Percentiles rank a stretch among this genome's conserved stretches.
Conservation (phyloP, 2,888 invertebrate genomes). For the Matsumyia berberina region DNA sequence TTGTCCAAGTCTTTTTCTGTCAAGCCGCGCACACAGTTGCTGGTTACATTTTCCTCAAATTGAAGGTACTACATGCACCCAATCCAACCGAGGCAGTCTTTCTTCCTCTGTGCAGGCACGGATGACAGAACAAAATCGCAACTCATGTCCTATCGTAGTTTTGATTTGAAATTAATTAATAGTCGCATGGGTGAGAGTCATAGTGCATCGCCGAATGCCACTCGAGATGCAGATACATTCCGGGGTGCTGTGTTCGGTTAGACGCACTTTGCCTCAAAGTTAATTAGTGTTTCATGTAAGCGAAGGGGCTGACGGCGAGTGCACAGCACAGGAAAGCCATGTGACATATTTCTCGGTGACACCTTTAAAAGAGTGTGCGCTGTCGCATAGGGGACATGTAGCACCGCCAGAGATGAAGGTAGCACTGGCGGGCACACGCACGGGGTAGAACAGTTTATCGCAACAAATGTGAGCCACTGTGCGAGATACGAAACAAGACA, state of each 20-base stretch:
- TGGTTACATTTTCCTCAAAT: constrained; percentile 51
- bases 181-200: constrained; percentile 73
- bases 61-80: constrained; percentile 3
- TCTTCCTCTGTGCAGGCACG: constrained; percentile 16
- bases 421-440: constrained; percentile 55
- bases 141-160: constrained; percentile 65
- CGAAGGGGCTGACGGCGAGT: background rate
- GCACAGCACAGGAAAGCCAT: constrained; percentile 26
- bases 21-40: constrained; percentile 51
- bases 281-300: constrained; percentile 59
- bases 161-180: constrained; percentile 76
- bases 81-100: background rate
- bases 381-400: background rate
- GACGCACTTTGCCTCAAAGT: constrained; percentile 62
- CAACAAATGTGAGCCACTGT: constrained; percentile 38
- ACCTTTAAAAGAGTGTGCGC: constrained; percentile 40
- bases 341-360: constrained; percentile 50
- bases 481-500: constrained; percentile 48
- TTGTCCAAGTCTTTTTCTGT: constrained; percentile 61
- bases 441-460: constrained; percentile 48
- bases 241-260: constrained; percentile 28
- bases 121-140: constrained; percentile 62
- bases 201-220: constrained; percentile 63
- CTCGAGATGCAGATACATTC: constrained; percentile 51
- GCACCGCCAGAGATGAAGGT: background rate